Evolutionary conservation across 2,113 vertebrate species (phyloP).

Genomic region (Protobothrops flavoviridis): DNA sequence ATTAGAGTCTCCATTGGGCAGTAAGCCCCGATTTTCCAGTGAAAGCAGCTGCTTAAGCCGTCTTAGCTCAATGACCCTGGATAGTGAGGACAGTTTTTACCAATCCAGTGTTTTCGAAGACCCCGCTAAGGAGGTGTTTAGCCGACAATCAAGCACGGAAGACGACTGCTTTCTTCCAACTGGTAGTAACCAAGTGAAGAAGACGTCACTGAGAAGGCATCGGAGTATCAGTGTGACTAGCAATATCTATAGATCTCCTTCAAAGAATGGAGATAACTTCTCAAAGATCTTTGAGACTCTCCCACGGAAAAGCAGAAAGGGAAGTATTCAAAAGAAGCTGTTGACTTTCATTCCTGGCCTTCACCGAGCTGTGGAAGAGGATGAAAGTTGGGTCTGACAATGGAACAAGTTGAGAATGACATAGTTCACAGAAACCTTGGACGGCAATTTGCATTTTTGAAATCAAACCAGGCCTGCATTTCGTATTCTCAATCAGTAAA

Average conservation of each 20-base stretch:
- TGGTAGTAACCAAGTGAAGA: constrained; percentile 36
- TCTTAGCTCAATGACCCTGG: constrained; percentile 79
- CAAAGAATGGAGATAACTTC: constrained; percentile 72
- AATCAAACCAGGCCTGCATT: rapidly evolving
- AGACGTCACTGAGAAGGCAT: constrained; percentile 64
- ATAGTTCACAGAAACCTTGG: neutral
- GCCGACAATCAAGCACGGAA: constrained; percentile 74
- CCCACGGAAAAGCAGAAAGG: constrained; percentile 78
- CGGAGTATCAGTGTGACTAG: constrained; percentile 83
- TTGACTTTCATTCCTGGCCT: constrained; percentile 89
- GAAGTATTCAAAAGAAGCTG: constrained; percentile 83
- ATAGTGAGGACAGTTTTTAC: constrained; percentile 79
- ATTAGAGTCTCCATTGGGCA: rapidly evolving
- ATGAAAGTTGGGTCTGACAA: constrained; percentile 74
- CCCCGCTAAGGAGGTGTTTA: constrained; percentile 49
- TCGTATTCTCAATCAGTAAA: neutral
- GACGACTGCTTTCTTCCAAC: constrained; percentile 76
- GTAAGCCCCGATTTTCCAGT: constrained; percentile 78
- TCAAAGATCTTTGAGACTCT: constrained; percentile 84
- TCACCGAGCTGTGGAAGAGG: constrained; percentile 86
- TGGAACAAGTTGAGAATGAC: rapidly evolving
- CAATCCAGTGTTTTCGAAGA: constrained; percentile 77
- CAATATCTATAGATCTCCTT: constrained; percentile 79
- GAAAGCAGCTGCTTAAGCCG: constrained; percentile 84
- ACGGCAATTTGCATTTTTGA: neutral